These are phyloP conservation scores for Sialis fuliginosa DNA, from an alignment of 2,888 invertebrate species.

Conservation along the genomic window DNA sequence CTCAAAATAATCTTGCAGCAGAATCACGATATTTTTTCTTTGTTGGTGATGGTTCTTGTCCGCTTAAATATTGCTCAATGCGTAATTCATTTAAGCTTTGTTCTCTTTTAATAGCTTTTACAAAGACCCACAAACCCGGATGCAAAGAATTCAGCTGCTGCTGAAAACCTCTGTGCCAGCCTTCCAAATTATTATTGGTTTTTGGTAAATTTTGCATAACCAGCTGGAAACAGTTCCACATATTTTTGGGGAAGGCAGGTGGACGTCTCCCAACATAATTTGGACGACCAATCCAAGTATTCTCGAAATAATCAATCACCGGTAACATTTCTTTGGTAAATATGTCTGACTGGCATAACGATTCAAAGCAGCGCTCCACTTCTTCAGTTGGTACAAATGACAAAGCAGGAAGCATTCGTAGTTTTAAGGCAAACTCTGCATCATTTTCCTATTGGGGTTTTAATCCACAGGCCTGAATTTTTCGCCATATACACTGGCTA, in stretches of 20 bases:
- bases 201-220: slow-evolving; percentile 2
- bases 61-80: slow-evolving; percentile 4
- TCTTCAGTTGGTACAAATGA: slow-evolving; percentile 8
- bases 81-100: slow-evolving; percentile 6
- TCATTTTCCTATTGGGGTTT: slow-evolving; percentile 6
- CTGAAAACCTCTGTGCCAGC: slow-evolving; percentile 8
- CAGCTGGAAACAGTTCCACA: slow-evolving; percentile 6
- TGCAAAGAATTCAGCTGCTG: slow-evolving; percentile 5
- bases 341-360: slow-evolving; percentile 1
- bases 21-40: background rate
- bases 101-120: slow-evolving; percentile 7
- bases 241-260: slow-evolving; percentile 4
- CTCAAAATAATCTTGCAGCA: background rate
- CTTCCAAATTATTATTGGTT: slow-evolving; percentile 9
- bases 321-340: slow-evolving; percentile 3
- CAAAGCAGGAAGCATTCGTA: slow-evolving; percentile 8
- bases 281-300: slow-evolving; percentile 8
- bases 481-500: slow-evolving; percentile 8
- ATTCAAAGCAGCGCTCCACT: slow-evolving; percentile 6
- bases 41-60: background rate
- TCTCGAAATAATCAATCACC: slow-evolving; percentile 7
- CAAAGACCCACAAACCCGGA: slow-evolving; percentile 7
- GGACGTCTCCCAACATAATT: slow-evolving; percentile 2
- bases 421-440: slow-evolving; percentile 7
- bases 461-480: slow-evolving; percentile 7